Percentiles rank a stretch among this genome's conserved stretches.
Evolutionary conservation across 1,140 invertebrate genomes (phyloP).

Genomic region (Brachionus asplanchnoidis): DNA sequence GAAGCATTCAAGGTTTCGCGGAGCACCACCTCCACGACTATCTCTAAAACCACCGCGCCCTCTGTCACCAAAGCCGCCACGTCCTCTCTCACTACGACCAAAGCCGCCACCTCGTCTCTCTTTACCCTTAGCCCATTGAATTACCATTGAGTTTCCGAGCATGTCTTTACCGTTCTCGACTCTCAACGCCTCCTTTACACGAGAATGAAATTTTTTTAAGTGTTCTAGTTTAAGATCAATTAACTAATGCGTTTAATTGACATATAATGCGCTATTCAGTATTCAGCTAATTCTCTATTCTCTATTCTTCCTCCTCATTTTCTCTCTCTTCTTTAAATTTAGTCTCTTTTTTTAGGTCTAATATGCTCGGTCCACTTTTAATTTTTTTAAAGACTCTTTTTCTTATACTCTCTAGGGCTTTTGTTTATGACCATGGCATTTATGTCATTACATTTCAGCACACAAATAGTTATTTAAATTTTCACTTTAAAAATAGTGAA

Average conservation of each 20-base stretch:
- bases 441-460: constrained; percentile 22
- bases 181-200: constrained; percentile 56
- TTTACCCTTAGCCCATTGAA: constrained; percentile 58
- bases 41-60: constrained; percentile 1
- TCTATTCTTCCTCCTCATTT: neutral
- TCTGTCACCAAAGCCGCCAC: neutral
- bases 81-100: neutral
- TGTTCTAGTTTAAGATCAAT: constrained; percentile 5
- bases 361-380: neutral
- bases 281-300: constrained; percentile 18
- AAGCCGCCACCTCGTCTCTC: neutral
- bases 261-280: neutral
- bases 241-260: constrained; percentile 10
- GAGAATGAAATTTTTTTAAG: constrained; percentile 40
- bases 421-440: constrained; percentile 1
- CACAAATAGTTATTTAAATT: constrained; percentile 11
- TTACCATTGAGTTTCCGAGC: constrained; percentile 56
- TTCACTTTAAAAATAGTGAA: constrained; percentile 15
- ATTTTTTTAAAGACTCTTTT: constrained; percentile 14
- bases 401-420: constrained; percentile 4
- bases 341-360: neutral
- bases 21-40: constrained; percentile 3
- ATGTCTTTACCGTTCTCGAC: constrained; percentile 59
- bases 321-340: neutral
- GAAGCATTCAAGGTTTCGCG: constrained; percentile 62